These are phyloP conservation scores for Pristis pectinata DNA, from an alignment of 2,797 vertebrate genomes.

Conservation along the genomic window DNA sequence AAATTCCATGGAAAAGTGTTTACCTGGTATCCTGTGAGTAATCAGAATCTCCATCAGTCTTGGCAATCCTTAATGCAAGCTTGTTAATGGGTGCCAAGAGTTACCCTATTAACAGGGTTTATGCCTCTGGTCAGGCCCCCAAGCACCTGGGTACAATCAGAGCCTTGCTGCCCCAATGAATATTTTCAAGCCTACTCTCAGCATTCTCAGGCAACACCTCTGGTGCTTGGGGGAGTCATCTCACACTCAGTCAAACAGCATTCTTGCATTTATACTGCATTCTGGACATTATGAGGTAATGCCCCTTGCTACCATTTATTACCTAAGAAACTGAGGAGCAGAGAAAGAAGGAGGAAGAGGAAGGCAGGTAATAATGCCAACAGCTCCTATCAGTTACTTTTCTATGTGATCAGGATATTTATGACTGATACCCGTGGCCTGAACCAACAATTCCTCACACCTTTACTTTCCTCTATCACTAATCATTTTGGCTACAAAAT, in stretches of 20 bases:
- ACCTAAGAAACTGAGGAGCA: background rate
- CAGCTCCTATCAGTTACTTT: background rate
- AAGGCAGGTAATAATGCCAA: background rate
- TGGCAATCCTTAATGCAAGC: too few relatives aligned
- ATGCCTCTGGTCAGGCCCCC: too few relatives aligned
- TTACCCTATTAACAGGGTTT: too few relatives aligned
- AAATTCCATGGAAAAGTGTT: too few relatives aligned
- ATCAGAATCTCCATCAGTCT: too few relatives aligned
- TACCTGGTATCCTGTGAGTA: too few relatives aligned
- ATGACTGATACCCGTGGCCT: background rate
- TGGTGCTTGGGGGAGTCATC: background rate
- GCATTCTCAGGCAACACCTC: background rate
- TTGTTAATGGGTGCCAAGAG: too few relatives aligned
- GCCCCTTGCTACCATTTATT: background rate
- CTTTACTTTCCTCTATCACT: too few relatives aligned
- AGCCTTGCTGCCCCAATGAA: too few relatives aligned
- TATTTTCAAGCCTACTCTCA: background rate
- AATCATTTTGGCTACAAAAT: too few relatives aligned
- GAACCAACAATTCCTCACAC: background rate
- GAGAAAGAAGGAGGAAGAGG: background rate
- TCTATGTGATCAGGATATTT: background rate
- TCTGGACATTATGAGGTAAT: background rate
- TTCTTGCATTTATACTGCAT: background rate
- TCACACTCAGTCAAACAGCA: background rate
- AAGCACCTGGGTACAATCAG: too few relatives aligned